phyloP scores from a whole-genome alignment of 2,888 invertebrate genomes.

The Liodrosophila aerea region DNA sequence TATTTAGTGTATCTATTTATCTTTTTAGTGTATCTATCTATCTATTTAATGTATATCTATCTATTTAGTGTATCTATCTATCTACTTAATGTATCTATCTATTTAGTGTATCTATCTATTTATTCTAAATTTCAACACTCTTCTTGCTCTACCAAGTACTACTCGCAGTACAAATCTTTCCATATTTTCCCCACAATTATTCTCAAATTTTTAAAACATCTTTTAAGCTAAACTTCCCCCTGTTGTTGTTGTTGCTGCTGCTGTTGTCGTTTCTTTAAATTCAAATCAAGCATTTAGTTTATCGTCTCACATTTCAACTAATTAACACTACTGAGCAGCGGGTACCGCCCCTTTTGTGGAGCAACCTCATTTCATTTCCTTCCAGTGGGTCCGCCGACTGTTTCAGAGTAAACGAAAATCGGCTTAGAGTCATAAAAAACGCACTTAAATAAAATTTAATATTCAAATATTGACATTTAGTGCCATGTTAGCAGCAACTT shows the following conservation, averaged over 20 bases:
- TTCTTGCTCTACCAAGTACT: too few species aligned
- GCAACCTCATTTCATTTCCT: slow-evolving; percentile 39
- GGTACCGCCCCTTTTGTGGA: slow-evolving; percentile 61
- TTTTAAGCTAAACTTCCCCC: background rate
- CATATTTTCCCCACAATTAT: too few species aligned
- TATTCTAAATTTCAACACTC: too few species aligned
- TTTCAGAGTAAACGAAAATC: slow-evolving; percentile 70
- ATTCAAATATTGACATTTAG: slow-evolving; percentile 80
- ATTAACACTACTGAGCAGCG: slow-evolving; percentile 60
- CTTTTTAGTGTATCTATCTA: too few species aligned
- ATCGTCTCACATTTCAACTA: slow-evolving; percentile 75
- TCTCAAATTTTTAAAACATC: background rate
- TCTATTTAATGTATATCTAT: too few species aligned
- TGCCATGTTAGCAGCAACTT: slow-evolving; percentile 77
- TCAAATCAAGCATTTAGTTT: slow-evolving; percentile 75
- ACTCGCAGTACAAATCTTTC: too few species aligned
- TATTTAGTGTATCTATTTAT: too few species aligned
- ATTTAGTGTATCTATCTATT: too few species aligned
- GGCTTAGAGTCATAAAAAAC: slow-evolving; percentile 78
- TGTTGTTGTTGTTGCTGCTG: slow-evolving; percentile 9
- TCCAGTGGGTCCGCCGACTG: slow-evolving; percentile 36
- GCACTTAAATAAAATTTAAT: slow-evolving; percentile 78
- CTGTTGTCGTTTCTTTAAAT: slow-evolving; percentile 14
- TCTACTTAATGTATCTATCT: too few species aligned
- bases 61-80: too few species aligned